phyloP scores from a whole-genome alignment of 2,113 vertebrate species.

The Paramormyrops kingsleyae region DNA sequence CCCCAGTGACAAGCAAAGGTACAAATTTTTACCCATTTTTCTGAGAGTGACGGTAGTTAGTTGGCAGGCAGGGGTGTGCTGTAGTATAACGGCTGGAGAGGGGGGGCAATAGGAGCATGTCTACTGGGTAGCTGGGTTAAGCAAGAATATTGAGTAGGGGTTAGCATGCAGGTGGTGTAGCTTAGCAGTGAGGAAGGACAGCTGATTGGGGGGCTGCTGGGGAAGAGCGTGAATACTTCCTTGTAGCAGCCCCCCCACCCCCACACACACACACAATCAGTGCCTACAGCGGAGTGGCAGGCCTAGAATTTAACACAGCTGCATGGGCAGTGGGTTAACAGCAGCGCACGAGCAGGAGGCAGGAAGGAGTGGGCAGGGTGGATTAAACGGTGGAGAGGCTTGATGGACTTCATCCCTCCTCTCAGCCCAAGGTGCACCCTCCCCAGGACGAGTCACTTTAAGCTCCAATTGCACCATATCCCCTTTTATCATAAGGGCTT shows the following conservation, averaged over 20 bases:
- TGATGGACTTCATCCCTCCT: not conserved
- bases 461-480: not conserved
- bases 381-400: not conserved
- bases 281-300: slow-evolving; percentile 20
- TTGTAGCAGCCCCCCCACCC: slow-evolving; percentile 26
- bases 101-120: not conserved
- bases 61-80: not conserved
- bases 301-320: slow-evolving; percentile 49
- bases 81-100: not conserved
- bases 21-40: not conserved
- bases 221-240: slow-evolving; percentile 9
- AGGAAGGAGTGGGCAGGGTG: not conserved
- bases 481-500: not conserved
- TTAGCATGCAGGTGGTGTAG: not conserved
- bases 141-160: not conserved
- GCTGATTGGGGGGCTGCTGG: not conserved
- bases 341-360: not conserved
- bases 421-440: not conserved
- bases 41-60: not conserved
- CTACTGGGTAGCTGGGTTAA: not conserved
- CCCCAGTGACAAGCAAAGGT: not conserved
- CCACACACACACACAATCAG: not conserved
- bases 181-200: not conserved
- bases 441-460: not conserved
- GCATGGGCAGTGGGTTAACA: slow-evolving; percentile 18